Conservation (phyloP, 1,140 invertebrate species). For the Papilio aristodemus region DNA sequence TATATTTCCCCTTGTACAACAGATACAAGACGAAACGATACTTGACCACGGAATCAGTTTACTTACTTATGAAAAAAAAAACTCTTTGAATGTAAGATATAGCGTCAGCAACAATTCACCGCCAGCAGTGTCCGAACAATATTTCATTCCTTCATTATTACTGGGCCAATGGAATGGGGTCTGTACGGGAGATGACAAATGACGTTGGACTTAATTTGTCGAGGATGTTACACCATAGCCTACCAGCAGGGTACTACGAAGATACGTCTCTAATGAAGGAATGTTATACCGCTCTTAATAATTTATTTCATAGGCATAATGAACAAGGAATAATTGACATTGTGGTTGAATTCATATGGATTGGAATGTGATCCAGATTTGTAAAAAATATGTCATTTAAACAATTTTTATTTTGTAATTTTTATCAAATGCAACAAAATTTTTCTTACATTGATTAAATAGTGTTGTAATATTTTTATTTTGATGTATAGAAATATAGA, state of each 20-base stretch:
- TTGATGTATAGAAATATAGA: too few species aligned
- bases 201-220: conserved; percentile 67
- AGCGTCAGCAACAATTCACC: conserved; percentile 9
- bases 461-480: too few species aligned
- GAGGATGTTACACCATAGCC: conserved; percentile 49
- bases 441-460: too few species aligned
- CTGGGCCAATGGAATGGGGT: conserved; percentile 47
- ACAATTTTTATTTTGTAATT: too few species aligned
- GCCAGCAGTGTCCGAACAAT: conserved; percentile 39
- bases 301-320: conserved; percentile 46
- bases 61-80: neutral
- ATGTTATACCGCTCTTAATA: conserved; percentile 49
- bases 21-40: neutral
- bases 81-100: conserved; percentile 5
- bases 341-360: neutral
- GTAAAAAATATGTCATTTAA: neutral
- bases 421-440: too few species aligned
- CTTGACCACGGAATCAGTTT: neutral
- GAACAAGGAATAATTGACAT: conserved; percentile 35
- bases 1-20: neutral
- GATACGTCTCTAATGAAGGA: conserved; percentile 55
- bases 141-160: conserved; percentile 54
- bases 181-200: conserved; percentile 54
- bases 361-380: neutral
- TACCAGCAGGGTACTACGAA: conserved; percentile 64